Conservation (phyloP, 1,140 invertebrate genomes). For the Hetaerina americana region DNA sequence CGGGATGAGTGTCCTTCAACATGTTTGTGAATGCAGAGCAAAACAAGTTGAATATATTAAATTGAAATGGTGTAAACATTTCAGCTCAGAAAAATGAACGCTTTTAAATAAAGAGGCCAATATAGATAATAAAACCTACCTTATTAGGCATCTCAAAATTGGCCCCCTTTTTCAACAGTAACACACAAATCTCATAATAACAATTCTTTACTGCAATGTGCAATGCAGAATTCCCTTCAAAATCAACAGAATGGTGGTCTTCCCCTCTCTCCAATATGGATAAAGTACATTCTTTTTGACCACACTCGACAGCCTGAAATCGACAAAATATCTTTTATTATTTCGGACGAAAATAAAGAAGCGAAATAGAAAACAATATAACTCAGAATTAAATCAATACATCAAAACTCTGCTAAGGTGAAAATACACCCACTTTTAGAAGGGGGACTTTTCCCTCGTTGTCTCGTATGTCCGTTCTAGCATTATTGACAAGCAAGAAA, state of each 20-base stretch:
- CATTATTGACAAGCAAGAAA: constrained; percentile 22
- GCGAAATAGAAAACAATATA: no score
- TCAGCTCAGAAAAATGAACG: no score
- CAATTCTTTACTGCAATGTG: background rate
- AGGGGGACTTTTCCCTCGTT: background rate
- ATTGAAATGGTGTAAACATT: no score
- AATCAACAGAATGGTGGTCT: background rate
- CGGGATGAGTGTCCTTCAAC: no score
- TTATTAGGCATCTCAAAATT: background rate
- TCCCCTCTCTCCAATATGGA: background rate
- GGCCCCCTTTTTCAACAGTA: background rate
- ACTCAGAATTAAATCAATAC: no score
- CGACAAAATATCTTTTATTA: no score
- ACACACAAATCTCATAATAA: background rate
- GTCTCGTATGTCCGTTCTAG: constrained; percentile 12
- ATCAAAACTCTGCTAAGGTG: no score
- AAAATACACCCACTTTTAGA: background rate
- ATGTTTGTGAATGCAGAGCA: no score
- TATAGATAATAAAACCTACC: background rate
- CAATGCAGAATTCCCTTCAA: background rate
- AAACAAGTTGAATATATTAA: no score
- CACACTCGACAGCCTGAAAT: background rate
- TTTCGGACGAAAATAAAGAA: no score
- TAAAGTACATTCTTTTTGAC: background rate
- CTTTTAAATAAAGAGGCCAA: background rate